These are phyloP conservation scores for Drosophila virilis DNA, from an alignment of 1,140 invertebrate genomes.

Conservation along the genomic window DNA sequence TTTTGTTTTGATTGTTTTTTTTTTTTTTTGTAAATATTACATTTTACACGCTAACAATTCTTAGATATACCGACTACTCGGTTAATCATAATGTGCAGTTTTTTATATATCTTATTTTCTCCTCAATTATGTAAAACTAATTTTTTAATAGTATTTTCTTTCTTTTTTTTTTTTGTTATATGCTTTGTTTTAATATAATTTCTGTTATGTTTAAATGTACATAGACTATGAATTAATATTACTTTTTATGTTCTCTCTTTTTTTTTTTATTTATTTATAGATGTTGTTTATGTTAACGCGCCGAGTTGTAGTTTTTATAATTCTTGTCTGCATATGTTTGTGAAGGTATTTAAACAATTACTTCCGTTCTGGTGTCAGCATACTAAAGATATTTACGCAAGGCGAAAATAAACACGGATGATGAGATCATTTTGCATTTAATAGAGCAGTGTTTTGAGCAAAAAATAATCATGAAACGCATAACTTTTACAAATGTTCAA, in stretches of 20 bases:
- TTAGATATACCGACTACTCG: constrained; percentile 62
- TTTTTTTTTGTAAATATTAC: constrained; percentile 66
- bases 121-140: constrained; percentile 66
- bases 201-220: constrained; percentile 79
- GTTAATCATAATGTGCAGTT: constrained; percentile 57
- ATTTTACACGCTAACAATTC: constrained; percentile 78
- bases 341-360: constrained; percentile 36
- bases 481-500: constrained; percentile 39
- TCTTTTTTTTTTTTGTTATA: constrained; percentile 38
- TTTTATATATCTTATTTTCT: constrained; percentile 40
- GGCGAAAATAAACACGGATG: constrained; percentile 84
- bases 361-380: constrained; percentile 54
- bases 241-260: constrained; percentile 53
- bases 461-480: constrained; percentile 41
- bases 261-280: constrained; percentile 57
- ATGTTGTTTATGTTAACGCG: constrained; percentile 69
- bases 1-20: constrained; percentile 32
- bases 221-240: constrained; percentile 78
- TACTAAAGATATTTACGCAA: constrained; percentile 65
- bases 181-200: constrained; percentile 65
- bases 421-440: constrained; percentile 81
- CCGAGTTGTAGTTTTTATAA: constrained; percentile 59
- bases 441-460: constrained; percentile 72
- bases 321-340: constrained; percentile 20
- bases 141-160: constrained; percentile 65